Base-by-base conservation (phyloP, 30 jellyfish, hydroid and myxozoan genomes). In the Aurelia coerulea region DNA sequence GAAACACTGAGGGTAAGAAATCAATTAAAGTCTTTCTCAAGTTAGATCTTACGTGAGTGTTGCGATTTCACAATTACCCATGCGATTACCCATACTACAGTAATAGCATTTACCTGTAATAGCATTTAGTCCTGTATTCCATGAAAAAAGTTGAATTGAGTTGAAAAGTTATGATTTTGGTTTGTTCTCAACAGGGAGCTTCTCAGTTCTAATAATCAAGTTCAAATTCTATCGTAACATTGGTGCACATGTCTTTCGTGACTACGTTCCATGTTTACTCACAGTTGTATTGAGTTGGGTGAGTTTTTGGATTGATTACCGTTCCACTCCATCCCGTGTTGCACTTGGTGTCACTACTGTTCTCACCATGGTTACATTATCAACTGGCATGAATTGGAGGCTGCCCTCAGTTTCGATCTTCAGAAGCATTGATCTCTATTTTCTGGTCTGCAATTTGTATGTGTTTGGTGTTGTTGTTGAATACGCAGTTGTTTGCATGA, bases 331-430 rank as follows among this genome's bases (percentile, higher is more conserved):
- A 0, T 86, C 93, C 12, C 89, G 93, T 12, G 80, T 73, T 33
- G 64, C 93, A 13, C 80, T 84, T 37, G 93, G 93, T 15, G 69
- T 84, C 18, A 84, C 93, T 2, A 84, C 93, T 49, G 90, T 84
- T 8, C 62, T 84, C 62, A 73, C 93, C 49, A 73, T 84, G 63
- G 93, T 84, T 18, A 84, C 93, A 7, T 19, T 84, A 13, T 37
- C 33, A 66, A 68, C 31, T 14, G 88, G 33, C 58, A 63, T 23
- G 50, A 79, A 16, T 14, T 68, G 53, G 63, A 74, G 41, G 68
- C 51, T 51, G 4, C 82, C 60, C 19, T 58, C 34, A 17, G 86
- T 15, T 68, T 81, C 64, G 33, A 46, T 32, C n/a, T 79, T 81
- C 76, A 66, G 91, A 81, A 65, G 85, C 35, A 17, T 81, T 31